Evolutionary conservation across 2,113 vertebrate genomes (phyloP).

Genomic region (Carollia perspicillata): DNA sequence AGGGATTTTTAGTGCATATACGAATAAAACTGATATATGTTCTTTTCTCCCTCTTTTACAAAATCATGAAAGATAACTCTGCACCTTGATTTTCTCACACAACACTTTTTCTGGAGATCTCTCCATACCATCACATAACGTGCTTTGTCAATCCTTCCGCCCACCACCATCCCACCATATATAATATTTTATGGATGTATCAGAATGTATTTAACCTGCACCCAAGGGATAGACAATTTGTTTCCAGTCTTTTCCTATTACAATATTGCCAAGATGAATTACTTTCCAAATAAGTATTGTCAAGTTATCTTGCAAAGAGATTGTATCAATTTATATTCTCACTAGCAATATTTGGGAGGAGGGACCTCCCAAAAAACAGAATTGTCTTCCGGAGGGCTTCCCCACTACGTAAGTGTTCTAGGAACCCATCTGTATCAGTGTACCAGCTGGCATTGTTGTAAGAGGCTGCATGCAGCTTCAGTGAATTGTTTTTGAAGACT

Average conservation of each 20-base stretch:
- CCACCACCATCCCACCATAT: neutral
- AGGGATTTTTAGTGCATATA: neutral
- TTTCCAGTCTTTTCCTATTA: neutral
- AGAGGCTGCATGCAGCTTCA: too few species aligned
- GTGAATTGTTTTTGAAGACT: too few species aligned
- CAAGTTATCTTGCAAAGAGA: neutral
- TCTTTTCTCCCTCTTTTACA: neutral
- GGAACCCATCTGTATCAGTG: too few species aligned
- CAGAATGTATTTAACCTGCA: slow-evolving; percentile 7
- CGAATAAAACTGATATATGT: neutral
- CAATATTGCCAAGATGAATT: neutral
- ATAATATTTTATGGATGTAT: neutral
- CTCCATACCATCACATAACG: neutral
- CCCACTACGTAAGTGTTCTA: too few species aligned
- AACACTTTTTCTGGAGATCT: neutral
- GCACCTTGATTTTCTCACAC: neutral
- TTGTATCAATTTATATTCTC: neutral
- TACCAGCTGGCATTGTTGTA: too few species aligned
- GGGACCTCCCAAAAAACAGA: too few species aligned
- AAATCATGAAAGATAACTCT: neutral
- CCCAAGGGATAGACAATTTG: neutral
- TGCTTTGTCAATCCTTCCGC: neutral
- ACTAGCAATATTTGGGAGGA: neutral
- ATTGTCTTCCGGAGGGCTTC: too few species aligned
- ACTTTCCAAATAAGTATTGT: neutral